phyloP scores from a whole-genome alignment of 2,888 invertebrate genomes.

The Agrochola circellaris region DNA sequence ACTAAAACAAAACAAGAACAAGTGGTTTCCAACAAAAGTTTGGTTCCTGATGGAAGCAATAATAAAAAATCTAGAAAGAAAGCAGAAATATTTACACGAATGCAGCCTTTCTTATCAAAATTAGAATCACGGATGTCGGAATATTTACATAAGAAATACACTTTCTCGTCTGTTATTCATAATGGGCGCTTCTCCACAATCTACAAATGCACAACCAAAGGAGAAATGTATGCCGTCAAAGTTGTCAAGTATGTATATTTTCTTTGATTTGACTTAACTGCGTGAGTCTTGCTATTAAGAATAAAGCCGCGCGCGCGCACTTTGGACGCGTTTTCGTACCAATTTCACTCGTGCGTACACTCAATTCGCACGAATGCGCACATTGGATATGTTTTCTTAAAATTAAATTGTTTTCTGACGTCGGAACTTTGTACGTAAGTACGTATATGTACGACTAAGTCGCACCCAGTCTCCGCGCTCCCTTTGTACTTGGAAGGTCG shows the following conservation, averaged over 20 bases:
- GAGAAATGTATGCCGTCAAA: constrained; percentile 73
- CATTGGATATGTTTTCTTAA: too few species aligned
- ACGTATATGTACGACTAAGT: too few species aligned
- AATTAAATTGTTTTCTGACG: too few species aligned
- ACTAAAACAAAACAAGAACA: constrained; percentile 7
- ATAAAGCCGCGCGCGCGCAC: background rate
- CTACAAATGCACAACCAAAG: constrained; percentile 68
- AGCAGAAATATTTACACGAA: background rate
- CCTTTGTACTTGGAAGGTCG: too few species aligned
- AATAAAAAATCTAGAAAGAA: background rate
- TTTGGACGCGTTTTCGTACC: too few species aligned
- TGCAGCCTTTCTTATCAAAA: constrained; percentile 18
- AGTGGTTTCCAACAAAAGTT: background rate
- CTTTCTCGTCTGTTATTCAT: constrained; percentile 65
- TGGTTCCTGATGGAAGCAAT: background rate
- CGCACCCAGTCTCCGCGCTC: too few species aligned
- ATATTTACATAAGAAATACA: constrained; percentile 61
- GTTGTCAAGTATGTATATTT: constrained; percentile 71
- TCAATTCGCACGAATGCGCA: too few species aligned
- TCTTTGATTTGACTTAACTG: background rate
- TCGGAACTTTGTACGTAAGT: too few species aligned
- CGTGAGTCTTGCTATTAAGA: background rate
- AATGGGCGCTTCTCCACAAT: constrained; percentile 75
- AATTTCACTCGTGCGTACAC: too few species aligned
- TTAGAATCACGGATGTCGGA: constrained; percentile 63